These are phyloP conservation scores for Altica lythri DNA, from an alignment of 2,888 invertebrate genomes.

Conservation along the genomic window DNA sequence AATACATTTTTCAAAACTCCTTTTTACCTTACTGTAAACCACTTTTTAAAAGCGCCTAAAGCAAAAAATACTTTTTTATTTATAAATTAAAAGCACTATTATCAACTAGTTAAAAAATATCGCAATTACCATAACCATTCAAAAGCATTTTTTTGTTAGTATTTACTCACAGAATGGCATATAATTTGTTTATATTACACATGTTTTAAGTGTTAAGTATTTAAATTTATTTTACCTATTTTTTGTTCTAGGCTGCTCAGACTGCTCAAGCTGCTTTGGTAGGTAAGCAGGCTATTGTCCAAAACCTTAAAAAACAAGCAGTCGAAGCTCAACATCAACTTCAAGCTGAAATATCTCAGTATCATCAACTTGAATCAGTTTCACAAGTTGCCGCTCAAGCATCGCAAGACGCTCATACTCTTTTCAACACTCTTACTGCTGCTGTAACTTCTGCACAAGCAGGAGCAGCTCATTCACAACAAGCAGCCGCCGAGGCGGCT, in stretches of 20 bases:
- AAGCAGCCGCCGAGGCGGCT: constrained; percentile 37
- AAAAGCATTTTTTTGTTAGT: too few species aligned
- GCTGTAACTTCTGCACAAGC: constrained; percentile 59
- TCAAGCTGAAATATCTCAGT: constrained; percentile 69
- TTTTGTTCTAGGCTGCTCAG: constrained; percentile 61
- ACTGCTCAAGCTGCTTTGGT: constrained; percentile 67
- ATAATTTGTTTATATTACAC: too few species aligned
- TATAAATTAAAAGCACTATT: too few species aligned
- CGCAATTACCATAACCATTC: too few species aligned
- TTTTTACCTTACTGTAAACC: too few species aligned
- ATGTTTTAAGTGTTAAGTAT: too few species aligned
- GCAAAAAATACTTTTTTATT: too few species aligned
- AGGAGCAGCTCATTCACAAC: constrained; percentile 35
- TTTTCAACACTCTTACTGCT: constrained; percentile 68
- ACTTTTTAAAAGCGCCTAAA: too few species aligned
- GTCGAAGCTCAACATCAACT: constrained; percentile 68
- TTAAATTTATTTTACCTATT: neutral
- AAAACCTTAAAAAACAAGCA: constrained; percentile 68
- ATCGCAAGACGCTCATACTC: constrained; percentile 70
- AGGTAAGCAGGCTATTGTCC: constrained; percentile 61
- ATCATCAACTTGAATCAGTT: constrained; percentile 70
- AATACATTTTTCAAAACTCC: too few species aligned
- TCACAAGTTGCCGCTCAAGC: constrained; percentile 70
- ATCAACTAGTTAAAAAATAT: too few species aligned
- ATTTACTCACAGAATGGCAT: too few species aligned